Percentiles rank a stretch among this genome's conserved stretches.
phyloP scores from a whole-genome alignment of 2,113 vertebrate genomes.

The Melanotaenia duboulayi region DNA sequence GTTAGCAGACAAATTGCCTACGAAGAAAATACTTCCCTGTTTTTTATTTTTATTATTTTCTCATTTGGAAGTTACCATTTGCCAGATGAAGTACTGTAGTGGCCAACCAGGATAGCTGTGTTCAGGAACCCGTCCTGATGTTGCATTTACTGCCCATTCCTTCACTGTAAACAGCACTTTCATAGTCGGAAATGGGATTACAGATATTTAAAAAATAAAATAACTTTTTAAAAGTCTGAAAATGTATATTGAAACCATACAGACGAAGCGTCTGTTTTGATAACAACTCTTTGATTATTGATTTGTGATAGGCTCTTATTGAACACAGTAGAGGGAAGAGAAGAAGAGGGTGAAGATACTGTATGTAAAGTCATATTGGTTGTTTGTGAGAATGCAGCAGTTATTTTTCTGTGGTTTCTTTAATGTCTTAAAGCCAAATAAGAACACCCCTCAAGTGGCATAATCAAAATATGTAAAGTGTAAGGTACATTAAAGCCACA shows the following conservation, averaged over 20 bases:
- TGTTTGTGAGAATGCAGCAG: background rate
- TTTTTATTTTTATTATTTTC: background rate
- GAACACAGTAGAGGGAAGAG: constrained; percentile 2
- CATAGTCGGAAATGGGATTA: background rate
- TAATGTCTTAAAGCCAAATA: background rate
- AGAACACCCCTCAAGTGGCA: background rate
- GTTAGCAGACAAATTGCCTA: background rate
- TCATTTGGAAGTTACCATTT: background rate
- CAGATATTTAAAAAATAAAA: no score
- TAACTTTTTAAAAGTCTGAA: no score
- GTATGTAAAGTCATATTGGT: constrained; percentile 10
- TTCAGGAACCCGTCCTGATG: constrained; percentile 29
- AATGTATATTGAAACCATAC: no score
- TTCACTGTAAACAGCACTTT: background rate
- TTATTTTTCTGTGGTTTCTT: constrained; percentile 8
- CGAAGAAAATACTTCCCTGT: background rate
- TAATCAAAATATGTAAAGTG: no score
- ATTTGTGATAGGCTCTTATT: background rate
- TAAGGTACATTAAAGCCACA: no score
- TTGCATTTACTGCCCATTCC: constrained; percentile 35
- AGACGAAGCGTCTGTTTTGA: no score
- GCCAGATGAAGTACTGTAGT: background rate
- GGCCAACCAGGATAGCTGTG: background rate
- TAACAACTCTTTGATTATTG: background rate
- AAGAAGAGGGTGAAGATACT: background rate